These are phyloP conservation scores for Yponomeuta cagnagella DNA, from an alignment of 2,888 invertebrate species.

Conservation along the genomic window DNA sequence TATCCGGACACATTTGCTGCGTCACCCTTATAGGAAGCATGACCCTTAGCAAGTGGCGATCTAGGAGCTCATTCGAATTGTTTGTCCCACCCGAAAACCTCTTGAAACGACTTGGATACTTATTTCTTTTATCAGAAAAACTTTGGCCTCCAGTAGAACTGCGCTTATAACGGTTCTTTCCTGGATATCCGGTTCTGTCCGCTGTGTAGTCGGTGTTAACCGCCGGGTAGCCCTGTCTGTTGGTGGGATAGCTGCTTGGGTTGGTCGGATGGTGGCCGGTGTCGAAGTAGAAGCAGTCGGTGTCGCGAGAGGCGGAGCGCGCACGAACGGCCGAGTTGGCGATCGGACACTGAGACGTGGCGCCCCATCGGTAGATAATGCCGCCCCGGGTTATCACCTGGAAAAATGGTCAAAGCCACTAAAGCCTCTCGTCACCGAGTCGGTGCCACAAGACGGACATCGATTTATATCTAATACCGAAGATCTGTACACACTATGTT, in stretches of 20 bases:
- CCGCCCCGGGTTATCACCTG: slow-evolving; percentile 68
- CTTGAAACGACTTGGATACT: slow-evolving; percentile 8
- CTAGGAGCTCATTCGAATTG: slow-evolving; percentile 40
- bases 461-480: too few relatives aligned
- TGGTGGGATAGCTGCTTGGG: neutral
- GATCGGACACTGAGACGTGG: slow-evolving; percentile 62
- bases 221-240: neutral
- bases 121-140: neutral
- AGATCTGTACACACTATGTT: too few relatives aligned
- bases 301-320: slow-evolving; percentile 39
- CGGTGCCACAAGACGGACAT: too few relatives aligned
- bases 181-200: neutral
- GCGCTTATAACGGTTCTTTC: neutral
- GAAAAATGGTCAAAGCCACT: slow-evolving; percentile 14
- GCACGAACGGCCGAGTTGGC: slow-evolving; percentile 36
- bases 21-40: slow-evolving; percentile 62
- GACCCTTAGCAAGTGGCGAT: slow-evolving; percentile 46
- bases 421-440: too few relatives aligned
- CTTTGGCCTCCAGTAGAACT: neutral
- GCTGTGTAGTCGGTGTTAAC: neutral
- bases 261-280: slow-evolving; percentile 11
- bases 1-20: slow-evolving; percentile 70
- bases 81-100: neutral
- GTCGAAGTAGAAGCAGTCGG: slow-evolving; percentile 31
- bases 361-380: slow-evolving; percentile 65